These are phyloP conservation scores for Scolopax bukidnonensis DNA, from an alignment of 2,797 vertebrate species.

Conservation along the genomic window DNA sequence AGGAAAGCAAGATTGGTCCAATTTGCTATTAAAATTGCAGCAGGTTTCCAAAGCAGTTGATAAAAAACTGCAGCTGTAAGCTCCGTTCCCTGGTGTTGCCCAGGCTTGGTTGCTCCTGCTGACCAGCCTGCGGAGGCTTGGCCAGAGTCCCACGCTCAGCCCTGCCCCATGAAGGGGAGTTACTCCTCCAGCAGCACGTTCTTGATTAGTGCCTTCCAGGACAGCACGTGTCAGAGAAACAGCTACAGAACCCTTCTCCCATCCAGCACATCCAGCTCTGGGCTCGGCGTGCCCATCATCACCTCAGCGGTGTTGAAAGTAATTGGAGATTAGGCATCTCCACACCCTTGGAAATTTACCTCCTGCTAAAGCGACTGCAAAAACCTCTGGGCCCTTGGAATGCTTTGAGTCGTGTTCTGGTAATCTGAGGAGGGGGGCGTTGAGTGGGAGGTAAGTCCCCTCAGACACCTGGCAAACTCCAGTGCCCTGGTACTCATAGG, in stretches of 20 bases:
- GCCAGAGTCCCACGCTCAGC: neutral
- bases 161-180: neutral
- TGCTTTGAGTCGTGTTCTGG: neutral
- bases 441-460: neutral
- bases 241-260: neutral
- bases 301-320: neutral
- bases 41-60: slow-evolving; percentile 23
- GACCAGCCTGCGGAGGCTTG: slow-evolving; percentile 1
- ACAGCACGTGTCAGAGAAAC: neutral
- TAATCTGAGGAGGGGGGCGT: neutral
- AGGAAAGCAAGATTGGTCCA: neutral
- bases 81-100: neutral
- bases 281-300: neutral
- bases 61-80: slow-evolving; percentile 47
- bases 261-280: neutral
- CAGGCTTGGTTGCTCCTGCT: neutral
- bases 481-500: neutral
- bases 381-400: neutral
- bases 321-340: neutral
- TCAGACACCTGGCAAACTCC: neutral
- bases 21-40: slow-evolving; percentile 18
- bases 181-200: neutral
- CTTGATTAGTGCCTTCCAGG: neutral
- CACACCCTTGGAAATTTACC: neutral
- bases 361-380: neutral